Conservation (phyloP, 2,888 invertebrate genomes). For the Coelopa pilipes region DNA sequence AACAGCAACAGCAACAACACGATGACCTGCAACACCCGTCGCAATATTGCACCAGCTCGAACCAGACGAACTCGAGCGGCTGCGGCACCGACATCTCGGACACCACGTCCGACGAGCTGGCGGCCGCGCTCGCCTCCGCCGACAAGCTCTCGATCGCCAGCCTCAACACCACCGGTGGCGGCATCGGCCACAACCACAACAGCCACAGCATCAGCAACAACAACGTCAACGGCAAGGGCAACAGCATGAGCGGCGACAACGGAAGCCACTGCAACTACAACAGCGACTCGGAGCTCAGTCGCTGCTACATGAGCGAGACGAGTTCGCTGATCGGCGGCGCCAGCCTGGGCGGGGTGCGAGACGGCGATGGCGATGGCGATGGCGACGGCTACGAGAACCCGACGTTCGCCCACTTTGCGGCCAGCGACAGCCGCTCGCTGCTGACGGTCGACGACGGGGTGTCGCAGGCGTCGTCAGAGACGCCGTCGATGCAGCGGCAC, state of each 20-base stretch:
- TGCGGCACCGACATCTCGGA: conserved; percentile 63
- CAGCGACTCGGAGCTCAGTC: conserved; percentile 64
- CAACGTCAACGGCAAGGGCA: conserved; percentile 57
- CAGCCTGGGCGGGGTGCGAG: conserved; percentile 40
- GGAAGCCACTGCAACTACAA: conserved; percentile 52
- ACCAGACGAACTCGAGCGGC: conserved; percentile 62
- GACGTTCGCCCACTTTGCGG: conserved; percentile 64
- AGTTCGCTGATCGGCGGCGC: conserved; percentile 62
- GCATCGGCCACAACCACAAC: background rate
- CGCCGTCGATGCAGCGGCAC: conserved; percentile 38
- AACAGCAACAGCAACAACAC: conserved; percentile 40
- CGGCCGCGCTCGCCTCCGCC: conserved; percentile 41
- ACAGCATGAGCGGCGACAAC: conserved; percentile 57
- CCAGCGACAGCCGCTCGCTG: conserved; percentile 47
- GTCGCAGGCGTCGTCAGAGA: conserved; percentile 45
- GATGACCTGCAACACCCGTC: background rate
- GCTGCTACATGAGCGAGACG: conserved; percentile 65
- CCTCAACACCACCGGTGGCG: conserved; percentile 36
- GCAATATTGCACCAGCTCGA: conserved; percentile 53
- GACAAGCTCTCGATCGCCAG: conserved; percentile 46
- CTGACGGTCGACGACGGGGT: conserved; percentile 41
- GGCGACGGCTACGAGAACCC: conserved; percentile 65
- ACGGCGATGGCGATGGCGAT: conserved; percentile 52
- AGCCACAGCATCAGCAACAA: conserved; percentile 8
- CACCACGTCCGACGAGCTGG: conserved; percentile 60